These are phyloP conservation scores for Darwinula stevensoni DNA, from an alignment of 2,888 invertebrate species.

Conservation along the genomic window DNA sequence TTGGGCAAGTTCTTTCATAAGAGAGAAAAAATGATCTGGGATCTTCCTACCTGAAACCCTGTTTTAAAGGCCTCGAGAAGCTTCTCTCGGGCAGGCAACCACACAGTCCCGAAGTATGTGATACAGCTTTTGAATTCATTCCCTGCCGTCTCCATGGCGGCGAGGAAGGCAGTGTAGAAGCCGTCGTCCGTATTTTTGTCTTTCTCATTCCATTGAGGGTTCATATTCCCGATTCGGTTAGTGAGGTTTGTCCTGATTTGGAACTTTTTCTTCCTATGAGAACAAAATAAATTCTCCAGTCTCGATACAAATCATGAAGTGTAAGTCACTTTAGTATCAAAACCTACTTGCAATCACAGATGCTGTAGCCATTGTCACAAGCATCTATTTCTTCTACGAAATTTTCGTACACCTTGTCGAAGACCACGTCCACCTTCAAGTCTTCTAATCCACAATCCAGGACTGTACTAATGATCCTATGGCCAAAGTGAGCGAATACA, in stretches of 20 bases:
- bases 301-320: too few species aligned
- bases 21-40: too few species aligned
- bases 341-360: constrained; percentile 24
- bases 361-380: constrained; percentile 81
- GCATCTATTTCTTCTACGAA: constrained; percentile 85
- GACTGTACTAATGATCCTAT: constrained; percentile 34
- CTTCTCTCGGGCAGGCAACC: constrained; percentile 87
- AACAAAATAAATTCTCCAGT: too few species aligned
- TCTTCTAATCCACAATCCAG: constrained; percentile 18
- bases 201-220: constrained; percentile 44
- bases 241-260: constrained; percentile 54
- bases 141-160: constrained; percentile 47
- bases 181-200: too few species aligned
- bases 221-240: constrained; percentile 38
- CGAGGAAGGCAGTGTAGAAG: constrained; percentile 27
- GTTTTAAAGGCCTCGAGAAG: too few species aligned
- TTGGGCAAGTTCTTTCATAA: too few species aligned
- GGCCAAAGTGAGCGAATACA: constrained; percentile 64
- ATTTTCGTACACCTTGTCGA: constrained; percentile 36
- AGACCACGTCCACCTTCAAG: constrained; percentile 22
- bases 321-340: constrained; percentile 4
- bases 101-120: constrained; percentile 27
- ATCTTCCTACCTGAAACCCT: too few species aligned
- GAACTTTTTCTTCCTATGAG: too few species aligned
- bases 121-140: constrained; percentile 43